Percentiles rank a stretch among this genome's conserved stretches.
Evolutionary conservation across 2,113 vertebrate genomes (phyloP).

Genomic region (Leucoraja erinaceus): DNA sequence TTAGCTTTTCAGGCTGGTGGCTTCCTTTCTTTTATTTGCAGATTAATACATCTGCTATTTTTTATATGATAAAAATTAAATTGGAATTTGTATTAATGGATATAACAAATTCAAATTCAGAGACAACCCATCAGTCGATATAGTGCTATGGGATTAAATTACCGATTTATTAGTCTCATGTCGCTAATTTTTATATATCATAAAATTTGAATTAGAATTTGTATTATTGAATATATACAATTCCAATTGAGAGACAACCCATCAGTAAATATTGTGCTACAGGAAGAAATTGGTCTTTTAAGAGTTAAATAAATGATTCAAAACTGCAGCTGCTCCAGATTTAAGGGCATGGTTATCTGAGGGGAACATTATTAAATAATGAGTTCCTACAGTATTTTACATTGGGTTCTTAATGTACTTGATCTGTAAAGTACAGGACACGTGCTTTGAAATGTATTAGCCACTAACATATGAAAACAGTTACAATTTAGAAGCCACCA

Average conservation of each 20-base stretch:
- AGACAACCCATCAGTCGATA: not conserved
- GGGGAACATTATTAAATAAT: conserved; percentile 16
- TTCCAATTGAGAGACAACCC: not conserved
- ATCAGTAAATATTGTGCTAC: not conserved
- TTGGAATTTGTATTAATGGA: conserved; percentile 9
- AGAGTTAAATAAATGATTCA: not conserved
- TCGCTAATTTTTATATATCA: not conserved
- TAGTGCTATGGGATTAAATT: too few species aligned
- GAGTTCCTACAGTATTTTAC: not conserved
- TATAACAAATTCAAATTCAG: not conserved
- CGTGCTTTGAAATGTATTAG: conserved; percentile 25
- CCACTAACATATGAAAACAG: conserved; percentile 27
- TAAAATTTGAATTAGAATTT: not conserved
- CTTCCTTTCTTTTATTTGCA: not conserved
- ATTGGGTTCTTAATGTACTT: conserved; percentile 1
- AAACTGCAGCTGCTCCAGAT: conserved; percentile 7
- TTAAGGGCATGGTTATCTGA: not conserved
- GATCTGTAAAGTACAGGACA: not conserved
- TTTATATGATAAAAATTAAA: not conserved
- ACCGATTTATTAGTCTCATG: not conserved
- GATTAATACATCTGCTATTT: not conserved
- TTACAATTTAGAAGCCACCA: conserved; percentile 27
- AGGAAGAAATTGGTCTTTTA: not conserved
- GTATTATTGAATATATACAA: not conserved
- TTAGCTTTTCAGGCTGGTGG: not conserved